Base-by-base conservation (phyloP, 23 tunicate genomes). In the Pegea sp. region DNA sequence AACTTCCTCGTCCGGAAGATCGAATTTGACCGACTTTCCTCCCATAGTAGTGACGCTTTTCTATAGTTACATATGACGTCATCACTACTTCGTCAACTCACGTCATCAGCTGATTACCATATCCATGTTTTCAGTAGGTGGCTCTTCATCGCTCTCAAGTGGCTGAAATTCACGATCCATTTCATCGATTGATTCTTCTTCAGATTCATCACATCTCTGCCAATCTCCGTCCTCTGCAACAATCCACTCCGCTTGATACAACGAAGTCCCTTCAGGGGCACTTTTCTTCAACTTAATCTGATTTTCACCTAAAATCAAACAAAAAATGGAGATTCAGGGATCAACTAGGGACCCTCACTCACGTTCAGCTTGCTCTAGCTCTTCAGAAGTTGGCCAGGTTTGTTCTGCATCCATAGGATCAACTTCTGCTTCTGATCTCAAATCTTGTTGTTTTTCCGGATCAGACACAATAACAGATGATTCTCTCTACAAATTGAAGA, bases 351-450 rank as follows among this genome's bases (percentile, higher is more conserved):
- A 38, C 46, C 46, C n/a, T 24, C 16, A 53, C 54, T 25, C 19
- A 64, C 76, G 64, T 57, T 89, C 98, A 8, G 91, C 98, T 28
- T 77, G 72, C 26, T 26, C 23, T 22, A 89, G 21, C 46, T 89
- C 98, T 48, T 89, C 98, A 53, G 77, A 76, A 1, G 98, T 89
- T n/a, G 90, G 90, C 78, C 88, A 77, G 21, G 98, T 77, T 52
- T 89, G 98, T 38, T 89, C 98, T 6, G 96, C 98, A 48, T 89
- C 90, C 49, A 89, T 60, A 1, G 88, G 88, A 62, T 89, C 91
- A 0, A 77, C 75, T 30, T 58, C 91, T 2, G 90, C 98, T 57
- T 77, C 98, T 25, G 52, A 20, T 0, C 42, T 49, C 38, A 77
- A 53, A 42, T 67, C 74, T 31, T 66, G 76, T 22, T 63, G 68